Conservation (phyloP, 1,140 invertebrate species). For the Gryon sp. region DNA sequence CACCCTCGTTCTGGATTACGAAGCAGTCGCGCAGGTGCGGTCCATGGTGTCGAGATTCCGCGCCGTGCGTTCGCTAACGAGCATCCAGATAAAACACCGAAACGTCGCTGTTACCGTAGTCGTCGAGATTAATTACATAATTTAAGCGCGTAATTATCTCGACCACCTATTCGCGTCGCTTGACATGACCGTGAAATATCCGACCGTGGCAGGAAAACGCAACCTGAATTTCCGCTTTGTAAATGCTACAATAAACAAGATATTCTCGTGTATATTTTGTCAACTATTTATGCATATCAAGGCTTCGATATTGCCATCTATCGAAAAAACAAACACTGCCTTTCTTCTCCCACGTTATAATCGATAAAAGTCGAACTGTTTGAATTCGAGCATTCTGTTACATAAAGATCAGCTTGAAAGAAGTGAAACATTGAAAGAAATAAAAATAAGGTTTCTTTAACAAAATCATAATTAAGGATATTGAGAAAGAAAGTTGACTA, state of each 20-base stretch:
- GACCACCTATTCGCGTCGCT: constrained; percentile 52
- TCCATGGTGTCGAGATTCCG: constrained; percentile 56
- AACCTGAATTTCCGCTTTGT: constrained; percentile 62
- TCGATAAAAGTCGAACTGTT: constrained; percentile 4
- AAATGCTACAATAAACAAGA: constrained; percentile 56
- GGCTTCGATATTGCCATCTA: constrained; percentile 24
- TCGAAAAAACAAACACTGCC: constrained; percentile 17
- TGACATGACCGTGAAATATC: constrained; percentile 56
- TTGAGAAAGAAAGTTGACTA: no score
- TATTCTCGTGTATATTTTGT: constrained; percentile 31
- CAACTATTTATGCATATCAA: constrained; percentile 26
- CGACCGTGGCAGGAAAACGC: constrained; percentile 56
- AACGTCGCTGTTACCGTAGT: constrained; percentile 67
- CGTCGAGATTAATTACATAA: constrained; percentile 77
- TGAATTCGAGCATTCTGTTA: no score
- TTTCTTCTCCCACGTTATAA: constrained; percentile 9
- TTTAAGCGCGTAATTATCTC: constrained; percentile 75
- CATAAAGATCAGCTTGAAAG: no score
- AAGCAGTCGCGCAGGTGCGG: constrained; percentile 57
- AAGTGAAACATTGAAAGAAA: no score
- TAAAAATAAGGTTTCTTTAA: no score
- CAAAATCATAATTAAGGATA: no score
- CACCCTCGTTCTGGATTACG: constrained; percentile 45
- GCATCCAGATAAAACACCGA: constrained; percentile 75
- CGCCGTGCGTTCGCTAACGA: constrained; percentile 70